phyloP scores from a whole-genome alignment of 2,797 vertebrate species.

The Urosaurus nigricauda region DNA sequence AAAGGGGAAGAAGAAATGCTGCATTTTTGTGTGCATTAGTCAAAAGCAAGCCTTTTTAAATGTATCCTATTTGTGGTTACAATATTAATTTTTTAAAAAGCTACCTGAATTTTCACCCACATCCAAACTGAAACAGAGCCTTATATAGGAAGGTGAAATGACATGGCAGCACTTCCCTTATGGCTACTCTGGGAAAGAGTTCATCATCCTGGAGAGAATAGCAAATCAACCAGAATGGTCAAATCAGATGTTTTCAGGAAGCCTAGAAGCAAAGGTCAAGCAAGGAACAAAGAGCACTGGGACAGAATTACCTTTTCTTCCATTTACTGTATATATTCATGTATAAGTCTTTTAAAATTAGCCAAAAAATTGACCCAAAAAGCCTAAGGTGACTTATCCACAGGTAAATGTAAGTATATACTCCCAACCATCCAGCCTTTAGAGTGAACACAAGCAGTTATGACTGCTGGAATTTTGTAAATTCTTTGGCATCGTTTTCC shows the following conservation, averaged over 20 bases:
- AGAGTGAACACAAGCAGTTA: too few relatives aligned
- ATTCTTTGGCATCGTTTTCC: too few relatives aligned
- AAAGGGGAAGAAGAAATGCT: neutral
- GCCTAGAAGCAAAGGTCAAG: too few relatives aligned
- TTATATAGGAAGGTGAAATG: neutral
- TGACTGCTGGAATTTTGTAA: too few relatives aligned
- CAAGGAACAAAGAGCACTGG: neutral
- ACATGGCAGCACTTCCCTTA: neutral
- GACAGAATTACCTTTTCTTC: neutral
- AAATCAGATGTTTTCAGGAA: neutral
- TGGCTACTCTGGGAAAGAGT: neutral
- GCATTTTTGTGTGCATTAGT: neutral
- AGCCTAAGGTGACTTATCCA: too few relatives aligned
- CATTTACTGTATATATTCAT: too few relatives aligned
- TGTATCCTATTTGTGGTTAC: neutral
- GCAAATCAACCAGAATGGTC: neutral
- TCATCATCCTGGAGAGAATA: neutral
- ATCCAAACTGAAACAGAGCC: neutral
- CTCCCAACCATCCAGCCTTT: too few relatives aligned
- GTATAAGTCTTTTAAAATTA: too few relatives aligned
- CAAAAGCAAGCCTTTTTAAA: neutral
- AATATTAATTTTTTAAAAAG: neutral
- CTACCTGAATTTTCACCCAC: neutral
- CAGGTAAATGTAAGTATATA: too few relatives aligned
- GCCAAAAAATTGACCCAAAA: too few relatives aligned